Percentiles rank a stretch among this genome's conserved stretches.
Conservation (phyloP, 2,797 vertebrate species). For the Gastrophryne carolinensis region DNA sequence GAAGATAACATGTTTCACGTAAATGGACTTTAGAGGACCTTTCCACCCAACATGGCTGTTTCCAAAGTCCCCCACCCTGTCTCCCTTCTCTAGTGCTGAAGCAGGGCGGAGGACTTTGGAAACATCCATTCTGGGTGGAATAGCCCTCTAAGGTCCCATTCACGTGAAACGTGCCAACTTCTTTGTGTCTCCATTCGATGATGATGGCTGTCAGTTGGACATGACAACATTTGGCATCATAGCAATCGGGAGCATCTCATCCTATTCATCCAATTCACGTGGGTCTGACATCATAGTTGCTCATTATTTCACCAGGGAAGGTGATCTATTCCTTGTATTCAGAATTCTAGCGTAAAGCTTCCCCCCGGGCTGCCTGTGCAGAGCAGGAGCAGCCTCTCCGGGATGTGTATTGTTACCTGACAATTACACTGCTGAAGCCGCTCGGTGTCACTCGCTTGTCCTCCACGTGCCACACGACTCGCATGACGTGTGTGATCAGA, state of each 20-base stretch:
- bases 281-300: conserved; percentile 40
- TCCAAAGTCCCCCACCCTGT: too few relatives aligned
- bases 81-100: too few relatives aligned
- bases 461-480: conserved; percentile 54
- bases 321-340: conserved; percentile 11
- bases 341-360: conserved; percentile 28
- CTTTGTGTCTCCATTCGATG: too few relatives aligned
- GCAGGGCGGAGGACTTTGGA: too few relatives aligned
- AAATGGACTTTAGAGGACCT: too few relatives aligned
- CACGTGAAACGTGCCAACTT: too few relatives aligned
- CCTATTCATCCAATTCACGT: conserved; percentile 35
- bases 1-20: too few relatives aligned
- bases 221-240: not conserved
- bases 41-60: too few relatives aligned
- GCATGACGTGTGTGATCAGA: conserved; percentile 62
- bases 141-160: too few relatives aligned
- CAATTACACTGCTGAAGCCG: conserved; percentile 64
- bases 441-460: conserved; percentile 62
- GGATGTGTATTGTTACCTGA: conserved; percentile 66
- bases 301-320: conserved; percentile 27
- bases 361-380: conserved; percentile 3
- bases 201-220: too few relatives aligned
- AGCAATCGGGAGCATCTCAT: too few relatives aligned
- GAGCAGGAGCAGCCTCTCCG: conserved; percentile 58
- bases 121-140: too few relatives aligned